Conservation (phyloP, 2,888 invertebrate species). For the Leptinotarsa juncta region DNA sequence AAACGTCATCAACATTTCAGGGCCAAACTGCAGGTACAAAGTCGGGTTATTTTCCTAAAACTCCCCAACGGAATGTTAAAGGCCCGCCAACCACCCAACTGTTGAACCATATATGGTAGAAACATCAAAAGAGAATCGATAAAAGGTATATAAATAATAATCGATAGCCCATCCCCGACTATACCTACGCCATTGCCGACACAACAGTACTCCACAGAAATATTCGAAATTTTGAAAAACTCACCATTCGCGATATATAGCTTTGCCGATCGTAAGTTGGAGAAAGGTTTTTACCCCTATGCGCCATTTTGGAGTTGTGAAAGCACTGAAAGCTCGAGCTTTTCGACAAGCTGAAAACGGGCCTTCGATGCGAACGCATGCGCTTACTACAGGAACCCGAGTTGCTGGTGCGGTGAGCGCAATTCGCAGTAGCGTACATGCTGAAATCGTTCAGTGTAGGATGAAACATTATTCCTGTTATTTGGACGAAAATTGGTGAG, state of each 20-base stretch:
- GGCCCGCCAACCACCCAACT: slow-evolving; percentile 28
- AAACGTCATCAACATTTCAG: too few relatives aligned
- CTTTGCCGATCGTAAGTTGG: slow-evolving; percentile 53
- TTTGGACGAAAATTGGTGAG: too few relatives aligned
- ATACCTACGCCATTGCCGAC: slow-evolving; percentile 32
- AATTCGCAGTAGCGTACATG: background rate
- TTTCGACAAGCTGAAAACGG: slow-evolving; percentile 37
- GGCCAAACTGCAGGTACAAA: too few relatives aligned
- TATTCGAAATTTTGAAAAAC: slow-evolving; percentile 39
- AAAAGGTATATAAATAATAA: slow-evolving; percentile 45
- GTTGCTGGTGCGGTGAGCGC: slow-evolving; percentile 2
- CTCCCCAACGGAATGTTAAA: background rate
- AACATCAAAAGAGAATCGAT: slow-evolving; percentile 40
- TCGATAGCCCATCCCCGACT: slow-evolving; percentile 37
- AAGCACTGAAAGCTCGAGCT: slow-evolving; percentile 41
- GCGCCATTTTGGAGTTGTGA: slow-evolving; percentile 61
- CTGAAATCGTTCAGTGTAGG: background rate
- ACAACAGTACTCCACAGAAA: slow-evolving; percentile 9
- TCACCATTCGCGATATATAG: slow-evolving; percentile 62
- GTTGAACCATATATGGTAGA: slow-evolving; percentile 36
- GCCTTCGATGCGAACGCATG: slow-evolving; percentile 29
- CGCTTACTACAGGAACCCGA: slow-evolving; percentile 20
- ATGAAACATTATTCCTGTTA: background rate
- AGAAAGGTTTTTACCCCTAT: slow-evolving; percentile 55
- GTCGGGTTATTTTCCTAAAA: background rate